Base-by-base conservation (phyloP, 2,113 vertebrate genomes). In the Nothobranchius kuhntae region DNA sequence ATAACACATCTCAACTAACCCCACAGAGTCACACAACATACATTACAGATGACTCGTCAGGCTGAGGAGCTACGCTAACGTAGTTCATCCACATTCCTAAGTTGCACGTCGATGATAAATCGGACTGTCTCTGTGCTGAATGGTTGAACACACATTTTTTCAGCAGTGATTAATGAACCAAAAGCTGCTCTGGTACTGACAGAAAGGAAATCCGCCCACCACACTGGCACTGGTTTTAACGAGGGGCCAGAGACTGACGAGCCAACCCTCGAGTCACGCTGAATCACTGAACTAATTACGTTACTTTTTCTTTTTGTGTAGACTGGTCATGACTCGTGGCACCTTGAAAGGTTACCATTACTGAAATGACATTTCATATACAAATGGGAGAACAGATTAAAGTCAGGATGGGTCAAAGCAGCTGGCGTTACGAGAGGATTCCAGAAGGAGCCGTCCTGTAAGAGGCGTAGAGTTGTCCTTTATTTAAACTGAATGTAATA, bases 241-340 rank as follows among this genome's bases (percentile, higher is more conserved):
- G 26, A 8, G 42, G 30, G 57, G 42, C 17, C 57, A 60, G 59
- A 48, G 9, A 6, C 17, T 47, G 24, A 48, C 47, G 26, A 26
- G 58, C 51, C 12, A 15, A 3, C 26, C 15, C 36, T 17, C 52
- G 47, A 68, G 47, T 68, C 55, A 68, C 26, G 38, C 35, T 52
- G 47, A 59, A 52, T 59, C 35, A 58, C 55, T 59, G 55, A 52
- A 68, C 54, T 56, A 38, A 40, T 40, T 40, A 15, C 30, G 30
- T 30, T 30, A 3, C 4, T 30, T 30, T 30, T 30, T 30, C 30
- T 30, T 56, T 40, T 14, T 6, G 9, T n/a, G 35, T 17, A 14
- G 54, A 56, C 35, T 56, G 54, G 36, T n/a, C 15, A 12, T 56
- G 54, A 56, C 54, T 56, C 54, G 38, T n/a, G 40, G 17, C 5